A percentile compares a stretch with the other conserved stretches of the same genome.
Evolutionary conservation across 2,797 vertebrate genomes (phyloP).

Genomic region (Channa striata): DNA sequence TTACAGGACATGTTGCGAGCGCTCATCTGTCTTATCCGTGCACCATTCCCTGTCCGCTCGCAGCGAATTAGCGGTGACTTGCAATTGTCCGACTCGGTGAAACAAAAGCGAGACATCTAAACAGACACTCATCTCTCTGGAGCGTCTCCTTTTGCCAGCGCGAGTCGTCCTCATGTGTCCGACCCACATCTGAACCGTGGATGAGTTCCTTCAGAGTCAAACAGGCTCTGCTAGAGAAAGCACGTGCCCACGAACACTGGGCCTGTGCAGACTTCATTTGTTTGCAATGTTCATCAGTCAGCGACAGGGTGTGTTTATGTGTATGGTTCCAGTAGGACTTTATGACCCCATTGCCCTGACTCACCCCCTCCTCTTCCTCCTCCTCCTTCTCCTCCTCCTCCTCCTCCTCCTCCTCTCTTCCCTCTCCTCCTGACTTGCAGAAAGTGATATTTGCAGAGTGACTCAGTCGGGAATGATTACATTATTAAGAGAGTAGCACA

Average conservation of each 20-base stretch:
- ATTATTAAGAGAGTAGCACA: slow-evolving; percentile 30
- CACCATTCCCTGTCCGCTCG: slow-evolving; percentile 37
- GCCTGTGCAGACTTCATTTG: slow-evolving; percentile 64
- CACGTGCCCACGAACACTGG: slow-evolving; percentile 31
- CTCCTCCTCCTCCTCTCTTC: neutral
- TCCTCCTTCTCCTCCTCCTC: neutral
- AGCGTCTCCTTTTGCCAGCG: slow-evolving; percentile 40
- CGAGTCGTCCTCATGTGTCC: slow-evolving; percentile 57
- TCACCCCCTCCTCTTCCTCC: slow-evolving; percentile 13
- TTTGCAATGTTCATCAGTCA: slow-evolving; percentile 79
- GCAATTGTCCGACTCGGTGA: slow-evolving; percentile 61
- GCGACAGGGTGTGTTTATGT: slow-evolving; percentile 80
- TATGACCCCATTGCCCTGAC: slow-evolving; percentile 59
- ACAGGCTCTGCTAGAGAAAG: slow-evolving; percentile 51
- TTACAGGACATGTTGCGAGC: slow-evolving; percentile 36
- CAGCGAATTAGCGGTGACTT: slow-evolving; percentile 67
- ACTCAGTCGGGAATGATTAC: slow-evolving; percentile 49
- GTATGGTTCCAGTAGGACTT: slow-evolving; percentile 71
- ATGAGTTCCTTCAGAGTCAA: slow-evolving; percentile 63
- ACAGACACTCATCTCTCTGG: slow-evolving; percentile 67
- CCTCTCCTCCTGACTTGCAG: slow-evolving; percentile 1
- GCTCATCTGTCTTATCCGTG: slow-evolving; percentile 55
- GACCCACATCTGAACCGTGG: slow-evolving; percentile 60
- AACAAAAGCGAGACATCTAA: slow-evolving; percentile 77
- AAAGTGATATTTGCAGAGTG: slow-evolving; percentile 11